These are phyloP conservation scores for Eulemur rufifrons DNA, from an alignment of 2,113 vertebrate species.

Conservation along the genomic window DNA sequence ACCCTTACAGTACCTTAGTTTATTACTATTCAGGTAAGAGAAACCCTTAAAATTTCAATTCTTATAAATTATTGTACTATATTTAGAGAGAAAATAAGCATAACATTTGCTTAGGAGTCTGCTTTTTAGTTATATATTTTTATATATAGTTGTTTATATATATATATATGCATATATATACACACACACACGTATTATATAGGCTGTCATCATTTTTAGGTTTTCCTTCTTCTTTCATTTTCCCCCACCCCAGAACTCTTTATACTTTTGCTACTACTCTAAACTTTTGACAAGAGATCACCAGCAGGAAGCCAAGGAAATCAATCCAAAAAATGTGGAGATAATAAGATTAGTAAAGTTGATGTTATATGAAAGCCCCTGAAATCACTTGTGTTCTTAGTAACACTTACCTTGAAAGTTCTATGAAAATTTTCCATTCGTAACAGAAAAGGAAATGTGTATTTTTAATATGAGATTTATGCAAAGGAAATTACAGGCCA, in stretches of 20 bases:
- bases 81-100: slow-evolving; percentile 1
- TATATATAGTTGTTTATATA: too few relatives aligned
- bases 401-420: neutral
- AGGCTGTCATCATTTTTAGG: neutral
- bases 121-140: neutral
- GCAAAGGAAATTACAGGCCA: slow-evolving; percentile 10
- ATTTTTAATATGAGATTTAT: slow-evolving; percentile 16
- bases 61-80: neutral
- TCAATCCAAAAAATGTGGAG: neutral
- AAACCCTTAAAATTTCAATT: slow-evolving; percentile 4
- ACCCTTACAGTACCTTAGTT: slow-evolving; percentile 9
- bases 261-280: neutral
- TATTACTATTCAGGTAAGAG: neutral
- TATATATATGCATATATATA: too few relatives aligned
- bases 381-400: neutral
- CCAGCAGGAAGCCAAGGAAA: neutral
- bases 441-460: neutral
- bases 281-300: neutral
- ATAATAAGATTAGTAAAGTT: neutral
- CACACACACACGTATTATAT: too few relatives aligned
- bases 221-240: neutral
- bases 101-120: slow-evolving; percentile 9
- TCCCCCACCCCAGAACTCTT: neutral
- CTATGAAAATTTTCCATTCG: neutral
- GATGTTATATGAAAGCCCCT: neutral